Evolutionary conservation across 2,797 vertebrate genomes (phyloP), one percentile per base, ranked within the genome.

Genomic region (Australoheros facetus): DNA sequence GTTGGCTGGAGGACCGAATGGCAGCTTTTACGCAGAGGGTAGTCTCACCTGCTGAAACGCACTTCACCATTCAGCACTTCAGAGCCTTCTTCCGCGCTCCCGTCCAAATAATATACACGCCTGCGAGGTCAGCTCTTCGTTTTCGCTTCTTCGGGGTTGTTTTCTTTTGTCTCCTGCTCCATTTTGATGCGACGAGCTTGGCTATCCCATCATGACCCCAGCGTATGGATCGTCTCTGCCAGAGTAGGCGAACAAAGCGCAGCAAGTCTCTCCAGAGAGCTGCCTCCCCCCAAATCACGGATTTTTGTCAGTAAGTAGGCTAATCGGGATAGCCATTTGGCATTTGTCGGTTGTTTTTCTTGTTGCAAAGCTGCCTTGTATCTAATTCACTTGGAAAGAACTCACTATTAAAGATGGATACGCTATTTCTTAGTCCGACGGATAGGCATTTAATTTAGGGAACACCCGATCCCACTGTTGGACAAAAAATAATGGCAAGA

Each of bases 31-130:
- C 96, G 94, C 94, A 94, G 92, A 92, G 93, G 90, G 92, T 91
- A 74, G 93, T 92, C 95, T 96, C 95, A 96, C 95, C 95, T 96
- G 95, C 95, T 94, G 88, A 91, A 94, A 93, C 93, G 88, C 94
- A 85, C 93, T 91, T 79, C 92, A 81, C 87, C 92, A 81, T 87
- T 85, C 92, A 89, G 77, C 88, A 64, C 87, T 84, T 85, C 91
- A 81, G 83, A 89, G 81, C 77, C 42, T 26, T 84, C 75, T 72
- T 79, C 58, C 83, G 77, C 87, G 55, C 92, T 87, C 91, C 84
- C 78, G 78, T 87, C 86, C 93, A 94, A 93, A 94, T 94, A 94
- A 93, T 90, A 91, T 89, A 85, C 89, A 62, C 88, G 73, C 86
- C 72, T 30, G 84, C 76, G 86, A 91, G 83, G 85, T 92, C 89